These are phyloP conservation scores for Pomatorhinus ruficollis DNA, from an alignment of 2,113 vertebrate species.

Conservation along the genomic window DNA sequence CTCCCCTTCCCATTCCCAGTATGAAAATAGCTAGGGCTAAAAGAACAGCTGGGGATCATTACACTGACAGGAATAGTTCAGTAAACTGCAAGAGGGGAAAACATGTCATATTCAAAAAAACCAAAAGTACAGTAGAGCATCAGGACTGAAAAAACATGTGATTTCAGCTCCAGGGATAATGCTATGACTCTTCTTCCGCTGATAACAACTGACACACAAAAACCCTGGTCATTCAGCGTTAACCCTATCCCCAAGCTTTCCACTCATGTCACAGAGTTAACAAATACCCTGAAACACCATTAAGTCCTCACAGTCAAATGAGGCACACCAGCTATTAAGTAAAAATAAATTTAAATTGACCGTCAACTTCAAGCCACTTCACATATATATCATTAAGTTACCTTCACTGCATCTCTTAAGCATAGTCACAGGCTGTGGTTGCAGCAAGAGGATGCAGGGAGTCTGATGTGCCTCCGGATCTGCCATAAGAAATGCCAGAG, in stretches of 20 bases:
- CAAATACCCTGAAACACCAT: neutral
- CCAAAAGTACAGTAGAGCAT: slow-evolving; percentile 57
- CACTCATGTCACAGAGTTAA: neutral
- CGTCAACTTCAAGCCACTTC: neutral
- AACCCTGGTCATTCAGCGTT: neutral
- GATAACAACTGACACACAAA: neutral
- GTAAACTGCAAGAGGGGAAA: slow-evolving; percentile 62
- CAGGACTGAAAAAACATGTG: neutral
- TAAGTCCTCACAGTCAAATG: neutral
- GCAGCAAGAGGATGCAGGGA: neutral
- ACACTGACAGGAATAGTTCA: slow-evolving; percentile 77
- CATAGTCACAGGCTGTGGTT: neutral
- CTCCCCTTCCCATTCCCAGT: slow-evolving; percentile 41
- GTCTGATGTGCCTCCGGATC: neutral
- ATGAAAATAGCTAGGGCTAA: slow-evolving; percentile 69
- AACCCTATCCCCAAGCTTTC: neutral
- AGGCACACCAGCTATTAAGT: neutral
- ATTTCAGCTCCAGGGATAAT: neutral
- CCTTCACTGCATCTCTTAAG: neutral
- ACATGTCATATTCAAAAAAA: slow-evolving; percentile 67
- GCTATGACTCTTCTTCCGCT: neutral
- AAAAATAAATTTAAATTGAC: neutral
- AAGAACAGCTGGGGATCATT: slow-evolving; percentile 80
- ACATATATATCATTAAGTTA: neutral
- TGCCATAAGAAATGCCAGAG: neutral